A percentile compares a stretch with the other conserved stretches of the same genome.
These are phyloP conservation scores for Capitulum mitella DNA, from an alignment of 2,888 invertebrate genomes.

Conservation along the genomic window DNA sequence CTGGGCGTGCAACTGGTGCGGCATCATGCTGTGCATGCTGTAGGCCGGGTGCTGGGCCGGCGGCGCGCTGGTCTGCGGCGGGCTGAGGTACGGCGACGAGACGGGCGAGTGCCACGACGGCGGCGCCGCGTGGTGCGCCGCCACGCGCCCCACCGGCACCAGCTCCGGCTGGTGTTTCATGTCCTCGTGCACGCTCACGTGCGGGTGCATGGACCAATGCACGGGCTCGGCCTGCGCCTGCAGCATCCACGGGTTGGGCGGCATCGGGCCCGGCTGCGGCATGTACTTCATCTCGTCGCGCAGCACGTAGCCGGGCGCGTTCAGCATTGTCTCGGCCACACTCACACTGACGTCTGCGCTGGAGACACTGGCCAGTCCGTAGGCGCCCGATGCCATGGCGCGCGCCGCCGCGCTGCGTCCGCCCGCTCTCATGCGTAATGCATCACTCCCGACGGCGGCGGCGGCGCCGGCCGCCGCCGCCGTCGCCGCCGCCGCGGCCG, in stretches of 20 bases:
- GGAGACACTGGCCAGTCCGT: neutral
- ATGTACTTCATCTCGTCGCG: constrained; percentile 76
- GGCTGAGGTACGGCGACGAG: constrained; percentile 70
- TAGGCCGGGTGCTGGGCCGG: constrained; percentile 52
- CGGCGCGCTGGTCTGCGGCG: constrained; percentile 46
- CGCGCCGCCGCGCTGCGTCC: neutral
- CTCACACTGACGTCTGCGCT: constrained; percentile 5
- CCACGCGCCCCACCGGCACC: constrained; percentile 39
- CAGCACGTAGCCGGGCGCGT: constrained; percentile 35
- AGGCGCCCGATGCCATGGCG: constrained; percentile 18
- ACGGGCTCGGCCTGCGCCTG: constrained; percentile 42
- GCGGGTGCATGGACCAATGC: constrained; percentile 61
- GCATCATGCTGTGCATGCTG: constrained; percentile 63
- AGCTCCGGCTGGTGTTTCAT: constrained; percentile 45
- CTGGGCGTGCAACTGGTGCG: constrained; percentile 50
- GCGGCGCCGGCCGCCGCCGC: too few relatives aligned
- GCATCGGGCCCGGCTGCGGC: constrained; percentile 72
- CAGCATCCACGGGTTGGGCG: constrained; percentile 73
- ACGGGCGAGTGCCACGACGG: constrained; percentile 89
- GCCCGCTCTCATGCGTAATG: neutral
- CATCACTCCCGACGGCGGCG: neutral
- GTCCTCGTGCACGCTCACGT: constrained; percentile 57
- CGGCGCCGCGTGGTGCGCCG: constrained; percentile 52
- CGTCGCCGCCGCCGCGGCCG: neutral
- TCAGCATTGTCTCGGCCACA: constrained; percentile 34